These are phyloP conservation scores for Ploceus nigricollis DNA, from an alignment of 2,113 vertebrate genomes.

Conservation along the genomic window DNA sequence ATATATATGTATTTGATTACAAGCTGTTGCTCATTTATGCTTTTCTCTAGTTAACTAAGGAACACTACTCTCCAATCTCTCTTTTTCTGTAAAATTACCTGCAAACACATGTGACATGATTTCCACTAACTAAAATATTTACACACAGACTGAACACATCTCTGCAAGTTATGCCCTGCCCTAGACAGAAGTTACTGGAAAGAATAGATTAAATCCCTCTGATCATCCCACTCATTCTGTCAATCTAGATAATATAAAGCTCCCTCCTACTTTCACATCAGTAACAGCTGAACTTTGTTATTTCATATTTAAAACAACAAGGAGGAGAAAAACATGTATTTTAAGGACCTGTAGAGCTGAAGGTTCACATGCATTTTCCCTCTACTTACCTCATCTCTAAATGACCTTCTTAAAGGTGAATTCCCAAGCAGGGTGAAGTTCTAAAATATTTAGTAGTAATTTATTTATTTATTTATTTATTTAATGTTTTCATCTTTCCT, in stretches of 20 bases:
- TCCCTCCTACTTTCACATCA: background rate
- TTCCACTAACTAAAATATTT: background rate
- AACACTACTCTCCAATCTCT: background rate
- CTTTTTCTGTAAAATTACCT: background rate
- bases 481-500: background rate
- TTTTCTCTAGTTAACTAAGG: background rate
- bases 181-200: background rate
- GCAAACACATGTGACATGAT: background rate
- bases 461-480: background rate
- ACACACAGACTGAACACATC: background rate
- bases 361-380: background rate
- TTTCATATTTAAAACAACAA: background rate
- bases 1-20: background rate
- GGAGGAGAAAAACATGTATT: background rate
- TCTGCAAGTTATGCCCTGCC: background rate
- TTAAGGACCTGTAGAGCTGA: background rate
- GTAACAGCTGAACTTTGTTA: background rate
- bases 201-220: background rate
- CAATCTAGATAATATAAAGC: background rate
- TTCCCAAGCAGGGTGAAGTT: background rate
- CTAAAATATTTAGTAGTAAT: background rate
- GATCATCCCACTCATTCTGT: background rate
- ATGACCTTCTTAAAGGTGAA: background rate
- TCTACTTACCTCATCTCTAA: background rate
- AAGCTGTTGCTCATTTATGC: background rate